Base-by-base conservation (phyloP, 2,113 vertebrate genomes). In the Sinocyclocheilus grahami region DNA sequence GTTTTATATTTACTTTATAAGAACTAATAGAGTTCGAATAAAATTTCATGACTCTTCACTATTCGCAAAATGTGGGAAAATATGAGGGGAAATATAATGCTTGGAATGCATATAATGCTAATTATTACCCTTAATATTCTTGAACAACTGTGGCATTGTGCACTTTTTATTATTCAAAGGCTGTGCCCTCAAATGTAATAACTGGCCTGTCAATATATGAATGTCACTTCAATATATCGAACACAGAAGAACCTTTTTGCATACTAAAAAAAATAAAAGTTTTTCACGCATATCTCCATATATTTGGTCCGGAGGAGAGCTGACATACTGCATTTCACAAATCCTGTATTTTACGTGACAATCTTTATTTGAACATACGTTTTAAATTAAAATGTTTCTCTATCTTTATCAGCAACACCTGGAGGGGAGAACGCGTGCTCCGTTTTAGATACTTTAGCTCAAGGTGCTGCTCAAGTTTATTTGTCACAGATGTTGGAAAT, bases 341-440 rank as follows among this genome's bases (percentile, higher is more conserved):
- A 90, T 71, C 82, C 82, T 81, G 84, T 77, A 82, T 85, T 81
- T 82, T 82, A 89, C 67, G 75, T 86, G 86, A 88, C 87, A 76
- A 90, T 89, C 86, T 88, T 85, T 88, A 89, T 89, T 89, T 82
- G 79, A 86, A 83, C 91, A 90, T 79, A 74, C 85, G 90, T 90
- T 90, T 89, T 87, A 86, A 86, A 90, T 90, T 90, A 91, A 84
- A 78, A 75, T 60, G 86, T 87, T 90, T 86, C 88, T 87, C 81
- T 80, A 55, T 88, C 86, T 91, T 91, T 89, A 90, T 90, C 90
- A 90, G 89, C 91, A 91, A 88, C 91, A 91, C 91, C 90, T 91
- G 91, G 90, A 75, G 62, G 78, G 33, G 69, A 72, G 85, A 89
- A 78, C 37, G 90, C 88, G 78, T 85, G 83, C 78, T 88, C 81